Evolutionary conservation across 2,888 invertebrate genomes (phyloP).

Genomic region (Adela reaumurella): DNA sequence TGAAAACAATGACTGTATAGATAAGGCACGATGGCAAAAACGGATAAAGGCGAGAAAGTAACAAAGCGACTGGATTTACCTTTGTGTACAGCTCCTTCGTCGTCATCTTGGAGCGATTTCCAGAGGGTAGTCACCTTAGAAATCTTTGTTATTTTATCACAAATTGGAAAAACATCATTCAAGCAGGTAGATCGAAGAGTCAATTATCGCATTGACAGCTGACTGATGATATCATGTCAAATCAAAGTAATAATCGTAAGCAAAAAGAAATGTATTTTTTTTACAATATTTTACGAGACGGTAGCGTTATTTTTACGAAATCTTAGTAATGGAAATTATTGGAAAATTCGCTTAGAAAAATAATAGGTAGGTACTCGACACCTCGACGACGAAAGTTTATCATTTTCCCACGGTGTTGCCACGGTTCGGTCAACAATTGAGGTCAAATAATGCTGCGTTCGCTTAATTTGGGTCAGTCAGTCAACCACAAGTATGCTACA

Average conservation of each 20-base stretch:
- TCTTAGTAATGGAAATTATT: no score
- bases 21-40: neutral
- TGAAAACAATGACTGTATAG: constrained; percentile 1
- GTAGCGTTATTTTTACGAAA: no score
- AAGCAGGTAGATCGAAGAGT: neutral
- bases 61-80: constrained; percentile 23
- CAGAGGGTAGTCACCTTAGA: neutral
- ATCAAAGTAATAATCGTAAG: no score
- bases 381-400: neutral
- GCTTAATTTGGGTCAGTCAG: neutral
- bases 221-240: neutral
- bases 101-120: constrained; percentile 34
- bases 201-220: neutral
- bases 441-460: neutral
- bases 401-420: neutral
- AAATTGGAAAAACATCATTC: neutral
- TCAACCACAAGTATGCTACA: no score
- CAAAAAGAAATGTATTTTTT: no score
- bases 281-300: no score
- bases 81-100: constrained; percentile 52
- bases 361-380: neutral
- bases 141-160: neutral
- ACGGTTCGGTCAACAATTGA: neutral
- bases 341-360: no score
- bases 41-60: neutral